Base-by-base conservation (phyloP, 2,113 vertebrate genomes). In the Corythornis cristatus region DNA sequence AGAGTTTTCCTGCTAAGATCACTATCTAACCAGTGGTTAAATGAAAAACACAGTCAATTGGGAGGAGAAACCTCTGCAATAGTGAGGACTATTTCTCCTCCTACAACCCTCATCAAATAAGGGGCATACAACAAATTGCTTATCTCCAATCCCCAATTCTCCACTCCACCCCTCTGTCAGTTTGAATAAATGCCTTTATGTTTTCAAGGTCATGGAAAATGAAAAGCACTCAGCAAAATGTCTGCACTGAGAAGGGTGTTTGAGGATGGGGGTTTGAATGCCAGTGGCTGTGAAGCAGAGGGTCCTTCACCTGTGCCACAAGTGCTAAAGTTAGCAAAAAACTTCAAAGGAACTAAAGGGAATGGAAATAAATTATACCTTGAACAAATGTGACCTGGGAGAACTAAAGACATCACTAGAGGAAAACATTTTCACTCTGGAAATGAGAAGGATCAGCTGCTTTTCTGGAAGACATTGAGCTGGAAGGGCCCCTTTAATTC, bases 191-290 rank as follows among this genome's bases (percentile, higher is more conserved):
- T 0, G 25, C 42, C 86, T 90, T 93, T 29, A 77, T 66, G 68
- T 88, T 94, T 95, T 94, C 91, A 96, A 96, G 94, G 95, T 95
- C 94, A 95, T 4, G n/a, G 88, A 54, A 91, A 96, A 95, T 91
- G 66, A 97, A 93, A 95, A 58, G 83, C 88, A 79, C 73, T 76
- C 90, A 78, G 79, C 61, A 95, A 88, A 94, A 88, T 26, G 61
- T 88, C 81, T 86, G 88, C 88, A 86, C 42, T 93, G 87, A 83
- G 50, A 88, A 72, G 84, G 73, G 66, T 83, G 67, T 77, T 86
- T 82, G 72, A 75, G 74, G 61, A 57, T 78, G 74, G 42, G 11
- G 0, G n/a, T 45, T 83, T 82, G 81, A 25, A 88, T 81, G 73
- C 29, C 88, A 93, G 81, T 81, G 17, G 2, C 20, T 82, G 23